These are phyloP conservation scores for Paratilapia polleni DNA, from an alignment of 2,113 vertebrate species.

Conservation along the genomic window DNA sequence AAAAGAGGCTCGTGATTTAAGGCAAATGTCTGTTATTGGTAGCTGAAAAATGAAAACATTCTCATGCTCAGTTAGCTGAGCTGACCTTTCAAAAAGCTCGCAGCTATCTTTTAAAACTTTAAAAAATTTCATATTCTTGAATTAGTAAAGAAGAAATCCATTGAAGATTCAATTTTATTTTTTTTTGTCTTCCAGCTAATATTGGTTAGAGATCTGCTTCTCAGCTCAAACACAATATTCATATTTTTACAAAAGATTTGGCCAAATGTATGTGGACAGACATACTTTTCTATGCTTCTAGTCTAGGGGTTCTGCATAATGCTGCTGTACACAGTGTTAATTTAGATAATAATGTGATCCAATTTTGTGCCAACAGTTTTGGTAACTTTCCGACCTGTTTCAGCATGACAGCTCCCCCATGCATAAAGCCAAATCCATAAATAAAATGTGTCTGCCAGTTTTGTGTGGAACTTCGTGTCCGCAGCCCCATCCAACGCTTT, in stretches of 20 bases:
- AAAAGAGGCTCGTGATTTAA: background rate
- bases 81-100: background rate
- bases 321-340: background rate
- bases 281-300: background rate
- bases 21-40: background rate
- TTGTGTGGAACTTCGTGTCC: background rate
- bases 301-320: background rate
- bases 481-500: background rate
- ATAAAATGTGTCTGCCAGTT: background rate
- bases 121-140: background rate
- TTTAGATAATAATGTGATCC: background rate
- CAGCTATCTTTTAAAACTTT: background rate
- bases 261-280: background rate
- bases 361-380: background rate
- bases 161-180: background rate
- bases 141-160: background rate
- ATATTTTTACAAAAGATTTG: background rate
- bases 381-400: background rate
- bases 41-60: background rate
- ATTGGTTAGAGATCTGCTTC: background rate
- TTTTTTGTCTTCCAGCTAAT: background rate
- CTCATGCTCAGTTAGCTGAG: rapidly evolving
- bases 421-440: background rate
- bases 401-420: background rate
- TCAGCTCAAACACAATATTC: background rate